A percentile compares a stretch with the other conserved stretches of the same genome.
These are phyloP conservation scores for Podarcis cretensis DNA, from an alignment of 2,113 vertebrate genomes.

Conservation along the genomic window DNA sequence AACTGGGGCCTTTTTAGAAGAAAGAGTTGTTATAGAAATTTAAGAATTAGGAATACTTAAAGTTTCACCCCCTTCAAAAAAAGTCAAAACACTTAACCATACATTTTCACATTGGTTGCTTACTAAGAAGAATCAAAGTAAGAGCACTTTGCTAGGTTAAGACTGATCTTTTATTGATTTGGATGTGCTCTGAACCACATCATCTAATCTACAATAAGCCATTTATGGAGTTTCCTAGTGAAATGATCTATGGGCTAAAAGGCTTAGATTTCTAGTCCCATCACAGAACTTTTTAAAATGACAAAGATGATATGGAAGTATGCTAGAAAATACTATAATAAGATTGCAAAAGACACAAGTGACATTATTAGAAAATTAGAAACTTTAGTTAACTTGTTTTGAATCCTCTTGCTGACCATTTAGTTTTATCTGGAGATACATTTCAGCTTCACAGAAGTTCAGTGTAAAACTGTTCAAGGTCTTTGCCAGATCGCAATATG, in stretches of 20 bases:
- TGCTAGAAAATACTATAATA: constrained; percentile 82
- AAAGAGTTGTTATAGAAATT: not conserved
- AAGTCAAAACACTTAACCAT: not conserved
- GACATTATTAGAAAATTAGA: constrained; percentile 83
- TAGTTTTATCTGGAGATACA: constrained; percentile 51
- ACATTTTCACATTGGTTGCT: constrained; percentile 60
- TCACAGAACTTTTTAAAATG: constrained; percentile 56
- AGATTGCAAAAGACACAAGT: constrained; percentile 80
- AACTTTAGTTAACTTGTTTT: constrained; percentile 74
- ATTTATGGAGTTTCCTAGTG: constrained; percentile 72
- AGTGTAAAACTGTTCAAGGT: constrained; percentile 41
- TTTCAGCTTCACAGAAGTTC: constrained; percentile 18
- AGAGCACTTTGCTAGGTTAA: constrained; percentile 61
- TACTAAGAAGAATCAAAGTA: constrained; percentile 56
- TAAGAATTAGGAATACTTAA: not conserved
- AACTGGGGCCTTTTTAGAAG: too few species aligned
- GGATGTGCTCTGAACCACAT: constrained; percentile 75
- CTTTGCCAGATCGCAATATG: constrained; percentile 26
- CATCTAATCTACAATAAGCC: constrained; percentile 78
- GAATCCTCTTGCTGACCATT: constrained; percentile 61
- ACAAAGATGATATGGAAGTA: constrained; percentile 81
- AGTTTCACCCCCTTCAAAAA: not conserved
- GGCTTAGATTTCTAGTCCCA: constrained; percentile 68
- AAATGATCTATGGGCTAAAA: constrained; percentile 78
- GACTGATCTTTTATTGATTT: constrained; percentile 75